These are phyloP conservation scores for Yponomeuta evonymella DNA, from an alignment of 2,888 invertebrate species.

Conservation along the genomic window DNA sequence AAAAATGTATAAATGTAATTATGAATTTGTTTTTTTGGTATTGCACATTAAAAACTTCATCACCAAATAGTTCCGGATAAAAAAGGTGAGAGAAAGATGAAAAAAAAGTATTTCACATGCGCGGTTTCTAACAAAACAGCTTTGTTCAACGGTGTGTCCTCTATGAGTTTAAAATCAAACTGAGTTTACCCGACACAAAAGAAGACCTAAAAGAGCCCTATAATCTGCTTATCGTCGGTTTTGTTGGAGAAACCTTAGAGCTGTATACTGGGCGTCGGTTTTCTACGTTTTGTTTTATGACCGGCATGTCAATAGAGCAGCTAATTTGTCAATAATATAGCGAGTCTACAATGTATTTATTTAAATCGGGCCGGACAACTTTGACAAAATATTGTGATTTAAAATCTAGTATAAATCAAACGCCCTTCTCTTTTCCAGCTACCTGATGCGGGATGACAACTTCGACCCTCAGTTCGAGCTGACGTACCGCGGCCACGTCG, in stretches of 20 bases:
- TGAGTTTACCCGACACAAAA: constrained; percentile 10
- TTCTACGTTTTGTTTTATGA: not conserved
- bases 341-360: too few relatives aligned
- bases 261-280: not conserved
- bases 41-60: too few relatives aligned
- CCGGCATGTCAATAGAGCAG: too few relatives aligned
- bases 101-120: too few relatives aligned
- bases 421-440: constrained; percentile 72
- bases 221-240: constrained; percentile 53
- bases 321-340: too few relatives aligned
- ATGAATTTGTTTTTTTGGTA: too few relatives aligned
- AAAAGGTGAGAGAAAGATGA: too few relatives aligned
- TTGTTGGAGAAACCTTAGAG: constrained; percentile 47
- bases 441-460: constrained; percentile 87
- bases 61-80: too few relatives aligned
- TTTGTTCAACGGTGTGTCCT: not conserved
- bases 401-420: constrained; percentile 2
- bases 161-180: constrained; percentile 5
- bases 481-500: constrained; percentile 90
- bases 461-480: constrained; percentile 89
- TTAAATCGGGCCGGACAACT: too few relatives aligned
- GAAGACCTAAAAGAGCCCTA: constrained; percentile 49
- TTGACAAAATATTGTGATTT: too few relatives aligned
- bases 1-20: too few relatives aligned
- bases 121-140: too few relatives aligned